A percentile compares a stretch with the other conserved stretches of the same genome.
phyloP scores from a whole-genome alignment of 1,140 invertebrate genomes.

The Plectrocnemia conspersa region DNA sequence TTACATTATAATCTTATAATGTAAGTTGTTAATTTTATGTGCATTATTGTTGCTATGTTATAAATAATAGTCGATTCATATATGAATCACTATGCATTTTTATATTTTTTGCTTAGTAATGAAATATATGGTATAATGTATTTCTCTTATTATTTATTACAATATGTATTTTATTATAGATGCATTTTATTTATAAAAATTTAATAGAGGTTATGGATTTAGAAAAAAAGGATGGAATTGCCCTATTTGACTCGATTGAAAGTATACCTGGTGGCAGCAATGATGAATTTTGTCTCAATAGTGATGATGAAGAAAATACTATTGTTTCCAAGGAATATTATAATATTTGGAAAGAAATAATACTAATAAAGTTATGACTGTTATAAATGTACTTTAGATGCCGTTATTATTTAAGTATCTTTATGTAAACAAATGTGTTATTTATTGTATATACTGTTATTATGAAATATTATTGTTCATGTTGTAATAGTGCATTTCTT shows the following conservation, averaged over 20 bases:
- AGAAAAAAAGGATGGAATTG: background rate
- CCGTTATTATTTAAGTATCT: too few relatives aligned
- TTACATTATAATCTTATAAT: too few relatives aligned
- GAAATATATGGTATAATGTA: too few relatives aligned
- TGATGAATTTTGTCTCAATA: constrained; percentile 2
- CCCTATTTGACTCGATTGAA: constrained; percentile 7
- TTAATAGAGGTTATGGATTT: background rate
- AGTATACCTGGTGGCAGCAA: constrained; percentile 1
- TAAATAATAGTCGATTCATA: constrained; percentile 6
- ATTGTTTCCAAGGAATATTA: constrained; percentile 1
- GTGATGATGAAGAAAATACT: constrained; percentile 2
- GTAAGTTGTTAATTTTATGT: background rate
- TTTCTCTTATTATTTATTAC: background rate
- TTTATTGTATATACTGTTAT: too few relatives aligned
- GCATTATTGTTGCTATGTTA: background rate
- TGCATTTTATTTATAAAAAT: constrained; percentile 9
- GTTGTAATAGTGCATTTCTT: too few relatives aligned
- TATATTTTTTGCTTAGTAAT: too few relatives aligned
- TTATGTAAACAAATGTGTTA: too few relatives aligned
- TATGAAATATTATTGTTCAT: too few relatives aligned
- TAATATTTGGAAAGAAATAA: background rate
- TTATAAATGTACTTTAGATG: too few relatives aligned
- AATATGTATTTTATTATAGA: constrained; percentile 6
- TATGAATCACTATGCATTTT: constrained; percentile 8
- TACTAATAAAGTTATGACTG: background rate